Evolutionary conservation across 2,888 invertebrate species (phyloP).

Genomic region (Dysmachus trigonus): DNA sequence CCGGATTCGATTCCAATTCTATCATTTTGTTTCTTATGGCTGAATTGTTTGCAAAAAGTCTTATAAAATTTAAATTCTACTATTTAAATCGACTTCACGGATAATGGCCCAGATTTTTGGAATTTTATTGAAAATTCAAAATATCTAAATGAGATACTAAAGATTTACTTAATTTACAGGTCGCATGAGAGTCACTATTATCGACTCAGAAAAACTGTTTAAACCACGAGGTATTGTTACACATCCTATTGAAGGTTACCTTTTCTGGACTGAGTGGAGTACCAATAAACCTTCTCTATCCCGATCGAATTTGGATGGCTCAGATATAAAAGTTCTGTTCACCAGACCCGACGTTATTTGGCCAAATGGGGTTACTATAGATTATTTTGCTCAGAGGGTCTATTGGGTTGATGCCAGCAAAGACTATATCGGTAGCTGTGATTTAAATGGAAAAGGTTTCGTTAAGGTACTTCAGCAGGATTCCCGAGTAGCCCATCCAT

Average conservation of each 20-base stretch:
- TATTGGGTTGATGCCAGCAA: conserved; percentile 89
- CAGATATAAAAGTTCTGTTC: conserved; percentile 72
- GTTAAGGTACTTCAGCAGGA: conserved; percentile 73
- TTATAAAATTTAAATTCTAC: too few relatives aligned
- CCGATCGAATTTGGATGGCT: conserved; percentile 82
- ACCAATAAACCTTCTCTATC: conserved; percentile 79
- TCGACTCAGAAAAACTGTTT: conserved; percentile 72
- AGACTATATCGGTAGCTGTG: conserved; percentile 82
- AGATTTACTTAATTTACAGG: conserved; percentile 60
- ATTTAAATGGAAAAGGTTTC: conserved; percentile 75
- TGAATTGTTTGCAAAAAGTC: background rate
- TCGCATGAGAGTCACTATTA: conserved; percentile 79
- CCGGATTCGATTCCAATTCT: background rate
- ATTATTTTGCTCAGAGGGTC: conserved; percentile 79
- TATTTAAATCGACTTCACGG: too few relatives aligned
- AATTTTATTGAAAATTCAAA: background rate
- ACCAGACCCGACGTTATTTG: conserved; percentile 76
- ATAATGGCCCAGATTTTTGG: too few relatives aligned
- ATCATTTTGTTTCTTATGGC: background rate
- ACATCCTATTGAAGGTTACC: conserved; percentile 80
- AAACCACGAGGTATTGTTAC: conserved; percentile 85
- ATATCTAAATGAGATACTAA: background rate
- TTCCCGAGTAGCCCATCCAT: conserved; percentile 80
- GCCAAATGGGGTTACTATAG: conserved; percentile 89
- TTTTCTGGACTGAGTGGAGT: conserved; percentile 92